Percentiles rank a stretch among this genome's conserved stretches.
Conservation (phyloP, 2,888 invertebrate species). For the Galerucella nymphaeae region DNA sequence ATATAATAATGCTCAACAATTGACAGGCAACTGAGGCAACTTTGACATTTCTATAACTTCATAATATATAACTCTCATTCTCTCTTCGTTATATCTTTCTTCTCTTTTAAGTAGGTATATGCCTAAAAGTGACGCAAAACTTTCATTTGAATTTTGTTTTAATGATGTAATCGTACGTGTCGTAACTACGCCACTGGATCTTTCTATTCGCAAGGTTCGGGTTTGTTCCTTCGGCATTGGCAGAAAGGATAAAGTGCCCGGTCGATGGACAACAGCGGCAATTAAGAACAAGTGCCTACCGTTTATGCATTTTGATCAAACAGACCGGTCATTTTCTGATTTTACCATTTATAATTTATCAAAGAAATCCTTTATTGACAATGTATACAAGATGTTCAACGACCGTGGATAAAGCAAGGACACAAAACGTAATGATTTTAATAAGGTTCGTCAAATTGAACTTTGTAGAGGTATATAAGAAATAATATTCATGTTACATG, state of each 20-base stretch:
- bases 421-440: background rate
- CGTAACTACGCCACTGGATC: background rate
- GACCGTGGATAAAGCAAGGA: conserved; percentile 10
- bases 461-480: background rate
- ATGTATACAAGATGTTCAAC: conserved; percentile 24
- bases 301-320: conserved; percentile 60
- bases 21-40: too few species aligned
- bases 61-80: too few species aligned
- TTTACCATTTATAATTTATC: conserved; percentile 53
- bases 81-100: too few species aligned
- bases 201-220: conserved; percentile 3
- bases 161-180: background rate
- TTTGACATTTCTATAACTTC: too few species aligned
- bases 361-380: conserved; percentile 45
- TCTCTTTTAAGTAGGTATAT: too few species aligned
- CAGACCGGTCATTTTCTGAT: conserved; percentile 51
- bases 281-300: conserved; percentile 57
- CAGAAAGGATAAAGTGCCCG: conserved; percentile 20
- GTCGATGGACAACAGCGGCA: conserved; percentile 54
- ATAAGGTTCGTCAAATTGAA: background rate
- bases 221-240: conserved; percentile 6
- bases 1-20: too few species aligned
- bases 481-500: background rate
- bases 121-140: too few species aligned
- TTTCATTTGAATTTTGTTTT: too few species aligned